Evolutionary conservation across 2,113 vertebrate species (phyloP), one percentile per base, ranked within the genome.

Genomic region (Seriola aureovittata): DNA sequence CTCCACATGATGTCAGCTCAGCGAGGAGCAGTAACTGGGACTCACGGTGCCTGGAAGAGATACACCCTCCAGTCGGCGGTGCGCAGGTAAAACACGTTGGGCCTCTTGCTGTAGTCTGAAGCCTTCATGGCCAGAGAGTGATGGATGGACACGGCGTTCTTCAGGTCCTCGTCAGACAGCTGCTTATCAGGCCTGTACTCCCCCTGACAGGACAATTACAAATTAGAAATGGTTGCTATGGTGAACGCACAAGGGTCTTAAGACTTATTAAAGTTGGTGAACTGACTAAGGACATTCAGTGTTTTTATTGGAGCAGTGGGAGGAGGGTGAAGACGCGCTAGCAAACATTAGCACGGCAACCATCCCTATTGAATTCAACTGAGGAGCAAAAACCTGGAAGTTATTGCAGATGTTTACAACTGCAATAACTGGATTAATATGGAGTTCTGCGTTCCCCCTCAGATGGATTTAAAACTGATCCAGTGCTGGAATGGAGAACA

Each of bases 31-130:
- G 32, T 2, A 36, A 29, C 1, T 8, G 21, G 29, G 59, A 93
- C 95, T 95, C 92, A 99, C 98, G 96, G 96, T 16, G 98, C 98
- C 95, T 99, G 98, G 92, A 99, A 98, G 66, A 99, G 97, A 89
- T 99, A 99, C 46, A 99, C 96, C 73, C 98, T 96, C 98, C 98
- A 99, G 95, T 99, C 98, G 0, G 98, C 97, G 0, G 98, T 99
- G 89, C 97, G 96, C 91, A 99, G 96, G 95, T 99, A 99, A 95
- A 99, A 99, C 58, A 99, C 98, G 0, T 99, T 97, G 52, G 98
- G 97, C 70, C 97, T 95, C 92, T 99, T 99, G 96, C 96, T 98
- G 94, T 99, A 99, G 95, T 99, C 98, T 0, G 95, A 96, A 0
- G 98, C 98, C 3, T 96, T 96, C 0, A 97, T 98, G 86, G 98